Base-by-base conservation (phyloP, 2,888 invertebrate species). In the Meliscaeva auricollis region DNA sequence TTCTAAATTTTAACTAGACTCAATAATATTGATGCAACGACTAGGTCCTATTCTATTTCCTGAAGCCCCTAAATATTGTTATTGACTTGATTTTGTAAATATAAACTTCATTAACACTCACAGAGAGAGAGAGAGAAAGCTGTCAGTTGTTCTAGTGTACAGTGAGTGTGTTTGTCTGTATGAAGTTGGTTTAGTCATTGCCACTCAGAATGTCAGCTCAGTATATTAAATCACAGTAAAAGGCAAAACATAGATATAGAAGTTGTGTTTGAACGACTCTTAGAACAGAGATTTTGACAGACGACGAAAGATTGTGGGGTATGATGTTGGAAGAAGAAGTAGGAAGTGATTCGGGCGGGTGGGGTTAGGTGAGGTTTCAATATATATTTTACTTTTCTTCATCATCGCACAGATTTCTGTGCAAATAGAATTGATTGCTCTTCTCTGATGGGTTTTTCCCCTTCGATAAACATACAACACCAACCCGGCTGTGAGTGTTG, bases 381-480 rank as follows among this genome's bases (percentile, higher is more conserved):
- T 35, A 60, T 68, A 68, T 68, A 77, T 74, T 80, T 80, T 80
- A 76, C 79, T 79, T 85, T 85, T 81, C 76, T 77, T 74, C 85
- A 68, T 69, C 85, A 81, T 85, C 76, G 80, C 85, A 85, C 76
- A 80, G 81, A 85, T 85, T 85, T 81, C 74, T 85, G 68, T 68
- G 80, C 73, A 85, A 85, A 85, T 72, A 85, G 58, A 85, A 85
- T 85, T 85, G 85, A 85, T 85, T 85, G 85, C 85, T 85, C 80
- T 76, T 76, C 85, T 85, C 80, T 85, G 85, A 85, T 85, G 80
- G 85, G 76, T 81, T 80, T 68, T 81, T 85, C 76, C 72, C 72
- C 76, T 80, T 85, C 81, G 74, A 81, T 85, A 85, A 85, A 85
- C 76, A 85, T 62, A 81, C 44, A 76, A 85, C 85, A 85, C 76